Evolutionary conservation across 2,888 invertebrate genomes (phyloP).

Genomic region (Scaptomyza cyrtandrae): DNA sequence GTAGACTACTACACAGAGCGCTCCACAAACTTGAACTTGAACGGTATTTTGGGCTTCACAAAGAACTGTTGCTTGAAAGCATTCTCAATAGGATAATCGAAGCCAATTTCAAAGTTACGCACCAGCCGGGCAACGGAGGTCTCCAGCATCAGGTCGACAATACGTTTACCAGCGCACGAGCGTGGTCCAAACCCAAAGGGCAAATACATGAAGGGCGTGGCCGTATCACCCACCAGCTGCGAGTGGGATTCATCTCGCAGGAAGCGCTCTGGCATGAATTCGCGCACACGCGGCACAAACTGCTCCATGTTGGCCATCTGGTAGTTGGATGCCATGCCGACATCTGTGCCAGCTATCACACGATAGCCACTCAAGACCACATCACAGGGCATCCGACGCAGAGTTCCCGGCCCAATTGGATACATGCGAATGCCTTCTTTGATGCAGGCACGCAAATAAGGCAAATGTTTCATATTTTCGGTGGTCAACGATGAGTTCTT

Average conservation of each 20-base stretch:
- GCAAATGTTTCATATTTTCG: constrained; percentile 84
- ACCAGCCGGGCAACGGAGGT: constrained; percentile 85
- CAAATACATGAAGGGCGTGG: constrained; percentile 78
- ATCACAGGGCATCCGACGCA: constrained; percentile 86
- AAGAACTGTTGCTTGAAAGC: constrained; percentile 78
- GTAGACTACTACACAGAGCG: constrained; percentile 35
- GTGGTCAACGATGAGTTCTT: constrained; percentile 84
- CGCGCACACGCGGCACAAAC: constrained; percentile 87
- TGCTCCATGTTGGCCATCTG: constrained; percentile 87
- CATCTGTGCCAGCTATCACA: constrained; percentile 88
- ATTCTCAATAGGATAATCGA: constrained; percentile 82
- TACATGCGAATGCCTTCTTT: constrained; percentile 89
- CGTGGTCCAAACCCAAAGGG: constrained; percentile 84
- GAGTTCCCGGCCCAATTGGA: constrained; percentile 87
- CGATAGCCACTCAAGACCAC: constrained; percentile 88
- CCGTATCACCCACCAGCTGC: constrained; percentile 52
- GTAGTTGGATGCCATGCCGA: constrained; percentile 89
- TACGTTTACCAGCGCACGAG: constrained; percentile 89
- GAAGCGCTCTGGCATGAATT: constrained; percentile 92
- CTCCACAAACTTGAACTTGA: constrained; percentile 83
- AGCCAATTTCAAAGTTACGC: constrained; percentile 84
- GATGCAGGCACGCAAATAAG: constrained; percentile 90
- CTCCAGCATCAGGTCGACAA: constrained; percentile 90
- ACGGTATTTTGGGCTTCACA: constrained; percentile 82
- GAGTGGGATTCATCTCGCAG: constrained; percentile 75